Base-by-base conservation (phyloP, 2,888 invertebrate species). In the Byasa hedistus region DNA sequence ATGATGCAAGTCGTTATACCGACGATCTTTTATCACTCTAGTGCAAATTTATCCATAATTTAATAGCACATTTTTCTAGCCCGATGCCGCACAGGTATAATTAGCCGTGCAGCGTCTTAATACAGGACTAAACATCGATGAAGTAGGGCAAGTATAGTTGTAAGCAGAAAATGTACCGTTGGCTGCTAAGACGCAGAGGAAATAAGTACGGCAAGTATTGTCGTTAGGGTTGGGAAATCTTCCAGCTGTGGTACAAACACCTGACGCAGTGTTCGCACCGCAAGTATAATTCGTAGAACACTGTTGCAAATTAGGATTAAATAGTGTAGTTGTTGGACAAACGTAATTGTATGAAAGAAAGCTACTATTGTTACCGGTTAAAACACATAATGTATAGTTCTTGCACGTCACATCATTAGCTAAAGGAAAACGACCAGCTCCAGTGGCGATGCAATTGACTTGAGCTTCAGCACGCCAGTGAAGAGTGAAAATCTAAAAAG, bases 281-380 rank as follows among this genome's bases (percentile, higher is more conserved):
- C 89, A 89, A 2, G 75, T 76, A 70, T 86, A 89, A 70, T 51
- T 57, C 12, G 72, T 71, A 73, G 82, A 76, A 66, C 79, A 81
- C 22, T 62, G 66, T 22, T 70, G 58, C 8, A 66, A 69, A 7
- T 57, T 65, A 2, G 76, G 76, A 61, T 78, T 78, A 72, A 81
- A 82, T 24, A 75, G 66, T 5, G 77, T 76, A 17, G 75, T 76
- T 15, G 73, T 68, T 3, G 77, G 76, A 63, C 80, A 80, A 36
- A 69, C 71, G 68, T 76, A 76, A 68, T 70, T 65, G 39, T 73
- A 77, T 23, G 70, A 60, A 19, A 72, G 55, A 63, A 73, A 76
- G 32, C 68, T 62, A 48, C 69, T 73, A 39, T 27, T 69, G 44
- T 69, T 48, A 5, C 69, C 60, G 63, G 70, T 63, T 52, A 56